Base-by-base conservation (phyloP, 2,888 invertebrate genomes). In the Rhingia campestris region DNA sequence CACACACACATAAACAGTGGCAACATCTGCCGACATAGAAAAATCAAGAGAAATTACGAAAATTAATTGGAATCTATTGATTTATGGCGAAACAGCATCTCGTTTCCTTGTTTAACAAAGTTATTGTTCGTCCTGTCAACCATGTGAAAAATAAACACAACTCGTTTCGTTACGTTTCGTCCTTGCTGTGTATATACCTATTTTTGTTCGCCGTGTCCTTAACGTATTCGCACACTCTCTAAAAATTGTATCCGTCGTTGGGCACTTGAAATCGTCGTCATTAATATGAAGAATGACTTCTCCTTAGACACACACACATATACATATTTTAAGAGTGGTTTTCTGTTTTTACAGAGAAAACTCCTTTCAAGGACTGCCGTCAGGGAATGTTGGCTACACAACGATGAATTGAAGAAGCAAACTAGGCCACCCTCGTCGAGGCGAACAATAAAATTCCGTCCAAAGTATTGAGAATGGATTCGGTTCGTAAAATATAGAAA, bases 51-150 rank as follows among this genome's bases (percentile, higher is more conserved):
- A 84, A 84, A 84, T 84, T 84, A 84, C 84, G 79, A 79, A 84
- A 84, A 84, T 84, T 84, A 84, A 84, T 84, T 84, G 84, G 79
- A 84, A 79, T 84, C 73, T 79, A 84, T 84, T 84, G 84, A 84
- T 84, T 84, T 84, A 84, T 84, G 84, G 63, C 79, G 43, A 79
- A 63, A 53, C 53, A 64, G 64, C 73, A 79, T 74, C 84, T 59
- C 70, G 69, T 69, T 69, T 79, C 69, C 64, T 79, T 79, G 72
- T 79, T 79, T 70, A 64, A 75, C 70, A 75, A 63, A 81, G 64
- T 74, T 84, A 84, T 79, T 84, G 84, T 84, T 70, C 74, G 69
- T 84, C 79, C 84, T 79, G 79, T 84, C 84, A 84, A 73, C 79
- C 69, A 79, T 84, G 79, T 79, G 79, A 75, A 84, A 74, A 79